These are phyloP conservation scores for Fragum fragum DNA, from an alignment of 2,888 invertebrate species.

Conservation along the genomic window DNA sequence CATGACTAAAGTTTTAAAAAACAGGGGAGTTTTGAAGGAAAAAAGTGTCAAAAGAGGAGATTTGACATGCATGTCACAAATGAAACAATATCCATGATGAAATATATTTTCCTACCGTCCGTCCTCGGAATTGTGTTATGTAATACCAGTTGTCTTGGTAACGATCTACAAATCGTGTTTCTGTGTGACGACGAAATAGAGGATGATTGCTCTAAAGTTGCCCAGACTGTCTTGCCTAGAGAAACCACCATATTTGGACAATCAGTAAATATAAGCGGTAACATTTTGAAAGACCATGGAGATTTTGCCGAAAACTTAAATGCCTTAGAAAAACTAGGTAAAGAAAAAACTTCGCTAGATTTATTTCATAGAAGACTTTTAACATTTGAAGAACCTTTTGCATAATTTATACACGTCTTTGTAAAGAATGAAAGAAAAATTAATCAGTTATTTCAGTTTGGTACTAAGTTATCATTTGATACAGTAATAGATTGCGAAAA, in stretches of 20 bases:
- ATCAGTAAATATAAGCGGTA: background rate
- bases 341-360: no score
- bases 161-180: slow-evolving; percentile 5
- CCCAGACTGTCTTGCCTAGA: background rate
- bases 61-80: background rate
- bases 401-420: no score
- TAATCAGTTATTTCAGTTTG: no score
- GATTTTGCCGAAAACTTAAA: slow-evolving; percentile 13
- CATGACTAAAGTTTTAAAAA: no score
- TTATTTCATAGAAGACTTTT: no score
- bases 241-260: background rate
- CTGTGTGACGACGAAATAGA: slow-evolving; percentile 14
- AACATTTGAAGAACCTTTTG: no score
- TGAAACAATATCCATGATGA: background rate
- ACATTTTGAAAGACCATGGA: background rate
- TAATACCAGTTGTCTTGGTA: background rate
- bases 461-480: no score
- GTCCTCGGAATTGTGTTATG: background rate
- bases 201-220: background rate
- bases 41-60: no score
- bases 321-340: background rate
- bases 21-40: no score
- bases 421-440: no score
- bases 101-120: background rate
- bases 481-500: no score